A percentile compares a stretch with the other conserved stretches of the same genome.
Evolutionary conservation across 2,797 vertebrate genomes (phyloP).

Genomic region (Myotis vivesi): DNA sequence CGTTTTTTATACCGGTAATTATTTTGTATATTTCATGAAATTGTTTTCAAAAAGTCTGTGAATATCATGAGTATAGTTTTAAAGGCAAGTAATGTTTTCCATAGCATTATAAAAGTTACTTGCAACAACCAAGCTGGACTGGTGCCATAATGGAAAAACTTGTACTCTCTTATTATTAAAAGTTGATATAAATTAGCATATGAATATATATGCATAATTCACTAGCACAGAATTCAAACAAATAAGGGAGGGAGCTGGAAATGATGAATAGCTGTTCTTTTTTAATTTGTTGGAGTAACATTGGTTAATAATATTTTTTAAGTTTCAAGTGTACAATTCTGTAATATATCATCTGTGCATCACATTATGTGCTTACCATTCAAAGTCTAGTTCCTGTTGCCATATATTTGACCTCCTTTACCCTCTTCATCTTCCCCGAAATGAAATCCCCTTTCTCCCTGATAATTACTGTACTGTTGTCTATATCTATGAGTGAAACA

Average conservation of each 20-base stretch:
- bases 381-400: background rate
- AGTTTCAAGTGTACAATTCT: background rate
- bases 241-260: background rate
- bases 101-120: background rate
- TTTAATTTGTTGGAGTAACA: background rate
- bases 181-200: background rate
- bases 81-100: background rate
- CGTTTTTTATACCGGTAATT: background rate
- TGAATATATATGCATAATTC: background rate
- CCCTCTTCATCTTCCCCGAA: background rate
- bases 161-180: background rate
- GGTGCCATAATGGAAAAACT: background rate
- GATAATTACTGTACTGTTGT: background rate
- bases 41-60: background rate
- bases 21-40: background rate
- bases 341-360: background rate
- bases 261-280: background rate
- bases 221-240: background rate
- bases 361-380: background rate
- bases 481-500: background rate
- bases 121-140: background rate
- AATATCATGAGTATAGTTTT: background rate
- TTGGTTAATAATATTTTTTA: background rate
- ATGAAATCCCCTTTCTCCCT: background rate
- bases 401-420: background rate